A percentile compares a stretch with the other conserved stretches of the same genome.
Conservation (phyloP, 2,888 invertebrate species). For the Abrostola triplasia region DNA sequence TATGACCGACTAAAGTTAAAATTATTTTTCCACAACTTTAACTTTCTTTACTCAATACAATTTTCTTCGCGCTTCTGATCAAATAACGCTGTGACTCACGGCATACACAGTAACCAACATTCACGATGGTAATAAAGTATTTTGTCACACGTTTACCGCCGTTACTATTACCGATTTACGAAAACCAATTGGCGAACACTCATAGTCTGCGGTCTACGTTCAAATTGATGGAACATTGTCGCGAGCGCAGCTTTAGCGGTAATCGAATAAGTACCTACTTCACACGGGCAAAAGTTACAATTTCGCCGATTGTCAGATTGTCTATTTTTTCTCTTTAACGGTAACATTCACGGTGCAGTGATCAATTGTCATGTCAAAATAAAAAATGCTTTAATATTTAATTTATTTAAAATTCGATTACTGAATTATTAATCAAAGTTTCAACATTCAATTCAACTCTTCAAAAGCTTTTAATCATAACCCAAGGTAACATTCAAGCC, state of each 20-base stretch:
- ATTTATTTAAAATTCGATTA: constrained; percentile 2
- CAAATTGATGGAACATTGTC: constrained; percentile 58
- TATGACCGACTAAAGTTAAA: background rate
- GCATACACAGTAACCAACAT: constrained; percentile 22
- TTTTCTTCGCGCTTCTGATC: constrained; percentile 4
- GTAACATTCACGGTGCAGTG: constrained; percentile 9
- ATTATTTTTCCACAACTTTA: background rate
- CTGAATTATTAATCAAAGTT: constrained; percentile 9
- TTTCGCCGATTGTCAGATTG: constrained; percentile 12
- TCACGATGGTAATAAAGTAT: constrained; percentile 38
- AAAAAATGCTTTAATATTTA: background rate
- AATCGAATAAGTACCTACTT: constrained; percentile 50
- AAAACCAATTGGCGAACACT: constrained; percentile 50
- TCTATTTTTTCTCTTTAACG: constrained; percentile 5
- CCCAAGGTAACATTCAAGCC: constrained; percentile 3
- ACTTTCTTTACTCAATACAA: constrained; percentile 11
- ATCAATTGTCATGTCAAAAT: background rate
- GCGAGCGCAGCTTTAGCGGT: constrained; percentile 24
- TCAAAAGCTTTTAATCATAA: constrained; percentile 6
- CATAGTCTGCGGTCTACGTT: constrained; percentile 49
- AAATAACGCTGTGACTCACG: constrained; percentile 21
- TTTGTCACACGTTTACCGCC: constrained; percentile 48
- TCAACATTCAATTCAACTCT: constrained; percentile 7
- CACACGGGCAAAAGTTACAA: constrained; percentile 18
- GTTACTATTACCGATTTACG: constrained; percentile 54